phyloP scores from a whole-genome alignment of 2,113 vertebrate genomes.

The Solea senegalensis region DNA sequence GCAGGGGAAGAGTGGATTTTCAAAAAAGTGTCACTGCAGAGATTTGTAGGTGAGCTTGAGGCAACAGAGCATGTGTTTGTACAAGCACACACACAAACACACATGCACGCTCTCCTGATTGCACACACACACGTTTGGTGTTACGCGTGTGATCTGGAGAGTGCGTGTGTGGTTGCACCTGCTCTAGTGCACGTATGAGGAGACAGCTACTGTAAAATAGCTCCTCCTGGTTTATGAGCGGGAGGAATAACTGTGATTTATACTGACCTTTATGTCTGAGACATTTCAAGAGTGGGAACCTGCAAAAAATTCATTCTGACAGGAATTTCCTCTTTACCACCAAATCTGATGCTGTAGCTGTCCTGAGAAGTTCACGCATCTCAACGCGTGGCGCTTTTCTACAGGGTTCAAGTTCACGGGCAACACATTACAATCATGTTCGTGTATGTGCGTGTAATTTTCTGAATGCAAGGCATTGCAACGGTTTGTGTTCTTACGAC shows the following conservation, averaged over 20 bases:
- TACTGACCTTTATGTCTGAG: slow-evolving; percentile 52
- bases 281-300: slow-evolving; percentile 23
- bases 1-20: slow-evolving; percentile 38
- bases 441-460: background rate
- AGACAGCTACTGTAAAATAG: slow-evolving; percentile 16
- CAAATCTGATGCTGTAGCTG: background rate
- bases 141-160: background rate
- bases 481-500: too few species aligned
- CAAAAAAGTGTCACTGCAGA: slow-evolving; percentile 42
- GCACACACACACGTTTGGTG: too few species aligned
- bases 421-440: too few species aligned
- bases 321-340: background rate
- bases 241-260: slow-evolving; percentile 61
- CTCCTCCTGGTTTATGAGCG: slow-evolving; percentile 47
- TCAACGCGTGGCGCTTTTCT: background rate
- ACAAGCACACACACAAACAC: background rate
- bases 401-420: too few species aligned
- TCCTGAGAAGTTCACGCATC: background rate
- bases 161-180: background rate
- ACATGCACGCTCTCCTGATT: too few species aligned
- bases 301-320: slow-evolving; percentile 33
- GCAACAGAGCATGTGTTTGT: slow-evolving; percentile 20
- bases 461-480: too few species aligned
- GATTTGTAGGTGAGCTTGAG: slow-evolving; percentile 48
- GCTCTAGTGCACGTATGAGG: background rate